Percentiles rank a stretch among this genome's conserved stretches.
Conservation (phyloP, 1,140 invertebrate species). For the Drosophila kohkoa region DNA sequence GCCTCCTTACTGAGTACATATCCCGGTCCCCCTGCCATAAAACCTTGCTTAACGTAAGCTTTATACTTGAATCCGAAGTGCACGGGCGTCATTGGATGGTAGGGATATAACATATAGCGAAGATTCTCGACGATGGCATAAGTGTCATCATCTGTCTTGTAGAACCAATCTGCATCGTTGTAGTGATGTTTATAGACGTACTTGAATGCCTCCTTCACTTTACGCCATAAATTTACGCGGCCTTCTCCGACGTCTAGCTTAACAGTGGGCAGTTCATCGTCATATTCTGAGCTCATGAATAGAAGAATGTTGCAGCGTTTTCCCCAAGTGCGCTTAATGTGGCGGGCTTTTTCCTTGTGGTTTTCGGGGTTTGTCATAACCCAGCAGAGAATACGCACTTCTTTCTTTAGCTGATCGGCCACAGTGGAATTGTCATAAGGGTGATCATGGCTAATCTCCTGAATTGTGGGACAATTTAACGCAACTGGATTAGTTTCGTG, state of each 20-base stretch:
- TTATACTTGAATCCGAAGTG: constrained; percentile 97
- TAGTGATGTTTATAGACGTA: constrained; percentile 94
- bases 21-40: constrained; percentile 97
- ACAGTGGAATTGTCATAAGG: constrained; percentile 63
- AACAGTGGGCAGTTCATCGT: constrained; percentile 88
- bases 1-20: constrained; percentile 95
- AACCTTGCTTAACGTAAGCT: constrained; percentile 94
- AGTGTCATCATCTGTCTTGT: constrained; percentile 98
- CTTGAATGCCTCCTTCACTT: constrained; percentile 97
- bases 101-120: constrained; percentile 92
- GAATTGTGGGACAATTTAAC: no score
- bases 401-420: constrained; percentile 87
- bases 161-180: constrained; percentile 95
- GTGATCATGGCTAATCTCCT: constrained; percentile 71
- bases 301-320: constrained; percentile 95
- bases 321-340: constrained; percentile 98
- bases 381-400: constrained; percentile 96
- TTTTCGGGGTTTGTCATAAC: constrained; percentile 97
- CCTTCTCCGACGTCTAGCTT: constrained; percentile 94
- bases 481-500: not conserved
- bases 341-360: constrained; percentile 94
- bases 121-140: constrained; percentile 97
- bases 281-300: constrained; percentile 94
- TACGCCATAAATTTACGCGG: constrained; percentile 95
- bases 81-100: constrained; percentile 89